Evolutionary conservation across 2,797 vertebrate genomes (phyloP), one percentile per base, ranked within the genome.

Genomic region (Lutjanus campechanus): DNA sequence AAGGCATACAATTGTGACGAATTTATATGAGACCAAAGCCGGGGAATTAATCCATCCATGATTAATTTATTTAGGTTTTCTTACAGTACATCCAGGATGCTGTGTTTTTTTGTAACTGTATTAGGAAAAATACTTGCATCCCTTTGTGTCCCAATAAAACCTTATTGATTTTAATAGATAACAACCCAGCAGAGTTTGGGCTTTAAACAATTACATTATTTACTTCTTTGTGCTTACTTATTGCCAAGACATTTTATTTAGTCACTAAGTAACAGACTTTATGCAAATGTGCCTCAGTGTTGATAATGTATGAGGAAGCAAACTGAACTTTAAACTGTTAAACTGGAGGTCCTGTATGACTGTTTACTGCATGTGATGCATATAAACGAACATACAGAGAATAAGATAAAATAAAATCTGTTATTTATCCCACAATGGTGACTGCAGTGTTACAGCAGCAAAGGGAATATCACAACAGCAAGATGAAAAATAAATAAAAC

Each of bases 121-220:
- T 2, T 4, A 40, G 20, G 16, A 25, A 29, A 20, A 40, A 62
- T 16, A 25, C 11, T 40, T 25, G n/a, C 12, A 9, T 47, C 72
- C 7, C 11, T 29, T 20, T 22, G 43, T 61, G 58, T 69, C 47
- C 41, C 36, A 43, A 13, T 40, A 58, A 86, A 69, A 67, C 6
- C 8, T 19, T 1, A 36, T 66, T 75, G 73, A 8, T 60, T 29
- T 55, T 16, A 29, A 59, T 7, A 16, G 9, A 55, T 36, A 47
- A 61, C 19, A 69, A 20, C 29, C 17, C 13, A 36, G 29, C 16
- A 46, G 20, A 46, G 5, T 73, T 64, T 75, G 13, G n/a, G 46
- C 61, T 53, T 51, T 10, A 29, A 16, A 43, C 36, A 63, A 29
- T 36, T 13, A 11, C 19, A 58, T 65, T 16, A 44, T 60, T 47